Percentiles rank a stretch among this genome's conserved stretches.
phyloP scores from a whole-genome alignment of 1,140 invertebrate genomes.

The Caerostris darwini region DNA sequence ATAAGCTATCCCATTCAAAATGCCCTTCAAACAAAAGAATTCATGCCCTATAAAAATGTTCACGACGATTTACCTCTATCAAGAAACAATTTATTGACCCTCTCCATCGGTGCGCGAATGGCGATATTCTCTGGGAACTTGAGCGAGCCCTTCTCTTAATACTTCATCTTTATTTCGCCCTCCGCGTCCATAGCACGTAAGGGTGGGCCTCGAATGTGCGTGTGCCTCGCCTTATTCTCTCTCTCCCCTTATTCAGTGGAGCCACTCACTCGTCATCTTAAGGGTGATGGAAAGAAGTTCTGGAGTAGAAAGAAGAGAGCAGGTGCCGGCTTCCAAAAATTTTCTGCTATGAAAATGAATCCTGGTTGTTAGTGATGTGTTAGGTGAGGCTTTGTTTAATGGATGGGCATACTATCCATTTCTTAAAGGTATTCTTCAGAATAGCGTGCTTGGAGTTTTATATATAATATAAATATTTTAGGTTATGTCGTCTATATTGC shows the following conservation, averaged over 20 bases:
- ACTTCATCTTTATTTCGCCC: neutral
- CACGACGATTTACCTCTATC: too few species aligned
- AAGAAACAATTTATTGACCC: neutral
- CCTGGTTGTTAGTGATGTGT: neutral
- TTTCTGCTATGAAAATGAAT: neutral
- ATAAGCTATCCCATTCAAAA: too few species aligned
- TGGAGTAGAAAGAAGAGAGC: neutral
- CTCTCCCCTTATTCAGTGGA: constrained; percentile 36
- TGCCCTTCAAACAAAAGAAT: too few species aligned
- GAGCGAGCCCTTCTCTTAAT: neutral
- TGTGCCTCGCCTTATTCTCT: too few species aligned
- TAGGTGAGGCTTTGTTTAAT: neutral
- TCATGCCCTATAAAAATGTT: too few species aligned
- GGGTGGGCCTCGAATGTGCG: neutral
- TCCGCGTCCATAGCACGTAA: neutral
- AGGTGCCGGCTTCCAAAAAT: neutral
- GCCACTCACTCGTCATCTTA: neutral
- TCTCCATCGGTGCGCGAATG: neutral
- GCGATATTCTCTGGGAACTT: neutral
- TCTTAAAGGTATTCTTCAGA: too few species aligned
- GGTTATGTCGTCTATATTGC: too few species aligned
- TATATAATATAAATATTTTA: too few species aligned
- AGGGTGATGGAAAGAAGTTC: neutral
- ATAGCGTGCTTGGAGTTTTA: too few species aligned
- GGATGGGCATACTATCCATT: neutral